Conservation (phyloP, 2,797 vertebrate species). For the Phrynocephalus guinanensis region DNA sequence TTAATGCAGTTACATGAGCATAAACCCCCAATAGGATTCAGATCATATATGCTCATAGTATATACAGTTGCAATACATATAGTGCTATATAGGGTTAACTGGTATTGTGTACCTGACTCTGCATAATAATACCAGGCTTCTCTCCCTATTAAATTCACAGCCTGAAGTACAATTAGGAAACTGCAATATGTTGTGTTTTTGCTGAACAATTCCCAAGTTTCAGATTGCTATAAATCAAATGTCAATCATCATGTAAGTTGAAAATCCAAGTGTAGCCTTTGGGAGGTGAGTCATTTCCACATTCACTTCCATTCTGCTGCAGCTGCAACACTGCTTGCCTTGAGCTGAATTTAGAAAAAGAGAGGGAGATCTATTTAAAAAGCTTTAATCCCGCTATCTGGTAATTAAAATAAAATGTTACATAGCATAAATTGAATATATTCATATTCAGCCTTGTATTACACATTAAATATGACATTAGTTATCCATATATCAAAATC, state of each 20-base stretch:
- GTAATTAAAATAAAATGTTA: slow-evolving; percentile 14
- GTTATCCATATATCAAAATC: slow-evolving; percentile 29
- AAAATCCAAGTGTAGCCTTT: slow-evolving; percentile 35
- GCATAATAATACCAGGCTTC: slow-evolving; percentile 10
- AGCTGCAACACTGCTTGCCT: slow-evolving; percentile 53
- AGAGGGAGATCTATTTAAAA: slow-evolving; percentile 18
- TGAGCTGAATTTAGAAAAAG: slow-evolving; percentile 24
- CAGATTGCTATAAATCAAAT: slow-evolving; percentile 44
- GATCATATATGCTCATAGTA: neutral
- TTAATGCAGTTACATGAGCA: too few relatives aligned
- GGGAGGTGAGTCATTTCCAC: slow-evolving; percentile 63
- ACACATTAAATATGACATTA: slow-evolving; percentile 8
- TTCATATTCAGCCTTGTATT: slow-evolving; percentile 43
- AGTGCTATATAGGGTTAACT: slow-evolving; percentile 23
- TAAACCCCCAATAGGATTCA: too few relatives aligned
- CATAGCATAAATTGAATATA: slow-evolving; percentile 19
- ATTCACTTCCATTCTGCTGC: slow-evolving; percentile 45
- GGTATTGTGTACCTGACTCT: slow-evolving; percentile 30
- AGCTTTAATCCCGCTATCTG: slow-evolving; percentile 33
- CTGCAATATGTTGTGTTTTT: slow-evolving; percentile 17
- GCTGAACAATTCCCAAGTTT: slow-evolving; percentile 20
- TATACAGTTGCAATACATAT: neutral
- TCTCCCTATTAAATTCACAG: slow-evolving; percentile 51
- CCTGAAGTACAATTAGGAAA: slow-evolving; percentile 6
- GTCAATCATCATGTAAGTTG: slow-evolving; percentile 40